phyloP scores from a whole-genome alignment of 2,888 invertebrate genomes.

The Exephanes ischioxanthus region DNA sequence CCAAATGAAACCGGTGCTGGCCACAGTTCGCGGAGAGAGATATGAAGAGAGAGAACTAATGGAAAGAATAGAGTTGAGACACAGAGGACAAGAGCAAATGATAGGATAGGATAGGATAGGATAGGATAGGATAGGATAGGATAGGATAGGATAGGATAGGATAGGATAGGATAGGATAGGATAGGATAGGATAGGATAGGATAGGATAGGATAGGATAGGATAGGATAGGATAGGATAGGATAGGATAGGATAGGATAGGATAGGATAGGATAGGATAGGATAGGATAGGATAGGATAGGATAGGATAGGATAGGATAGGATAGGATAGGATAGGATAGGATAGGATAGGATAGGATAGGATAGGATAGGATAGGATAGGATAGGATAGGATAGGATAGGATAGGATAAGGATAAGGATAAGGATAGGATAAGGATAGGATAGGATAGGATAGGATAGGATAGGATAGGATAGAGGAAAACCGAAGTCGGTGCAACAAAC shows the following conservation, averaged over 20 bases:
- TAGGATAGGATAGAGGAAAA: constrained; percentile 48
- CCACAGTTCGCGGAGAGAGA: constrained; percentile 34
- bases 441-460: constrained; percentile 19
- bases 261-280: too few species aligned
- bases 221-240: too few species aligned
- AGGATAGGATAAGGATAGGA: too few species aligned
- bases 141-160: constrained; percentile 19
- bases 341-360: constrained; percentile 11
- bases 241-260: too few species aligned
- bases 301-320: constrained; percentile 12
- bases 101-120: not conserved
- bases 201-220: constrained; percentile 33
- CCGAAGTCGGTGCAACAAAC: constrained; percentile 71
- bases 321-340: not conserved
- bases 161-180: constrained; percentile 5
- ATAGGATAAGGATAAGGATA: too few species aligned
- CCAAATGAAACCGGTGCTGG: constrained; percentile 76
- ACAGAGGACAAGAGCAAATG: not conserved
- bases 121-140: constrained; percentile 21
- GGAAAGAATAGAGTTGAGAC: constrained; percentile 38
- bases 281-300: not conserved
- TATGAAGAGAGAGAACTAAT: constrained; percentile 42
- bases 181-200: constrained; percentile 38
- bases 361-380: not conserved
- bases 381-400: constrained; percentile 4